phyloP scores from a whole-genome alignment of 2,888 invertebrate species.

The Carabus problematicus region DNA sequence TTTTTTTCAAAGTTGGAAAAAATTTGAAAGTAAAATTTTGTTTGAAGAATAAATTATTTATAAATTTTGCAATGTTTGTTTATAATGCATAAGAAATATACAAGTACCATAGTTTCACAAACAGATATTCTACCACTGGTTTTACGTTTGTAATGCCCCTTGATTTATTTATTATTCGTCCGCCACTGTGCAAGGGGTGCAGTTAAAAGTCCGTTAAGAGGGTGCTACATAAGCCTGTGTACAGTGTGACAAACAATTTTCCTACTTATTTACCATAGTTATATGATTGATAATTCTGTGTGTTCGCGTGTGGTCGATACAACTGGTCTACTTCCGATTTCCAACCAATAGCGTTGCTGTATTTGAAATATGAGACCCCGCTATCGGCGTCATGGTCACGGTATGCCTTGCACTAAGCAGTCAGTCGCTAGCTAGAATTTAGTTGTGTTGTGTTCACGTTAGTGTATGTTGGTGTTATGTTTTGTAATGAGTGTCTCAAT shows the following conservation, averaged over 20 bases:
- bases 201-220: slow-evolving; percentile 39
- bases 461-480: no score
- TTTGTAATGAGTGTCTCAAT: no score
- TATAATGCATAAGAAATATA: no score
- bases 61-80: no score
- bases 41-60: no score
- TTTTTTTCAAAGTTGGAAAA: no score
- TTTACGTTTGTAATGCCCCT: neutral
- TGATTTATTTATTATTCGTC: neutral
- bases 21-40: no score
- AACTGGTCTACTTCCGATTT: slow-evolving; percentile 37
- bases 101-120: no score
- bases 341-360: slow-evolving; percentile 24
- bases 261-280: neutral
- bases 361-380: slow-evolving; percentile 40
- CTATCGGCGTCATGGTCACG: slow-evolving; percentile 41
- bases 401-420: slow-evolving; percentile 29
- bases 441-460: neutral
- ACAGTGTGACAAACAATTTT: slow-evolving; percentile 11
- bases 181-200: slow-evolving; percentile 28
- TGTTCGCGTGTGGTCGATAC: slow-evolving; percentile 29
- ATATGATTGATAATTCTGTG: slow-evolving; percentile 5
- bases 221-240: slow-evolving; percentile 10
- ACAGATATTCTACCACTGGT: no score
- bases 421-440: neutral